These are phyloP conservation scores for Drymodes brunneopygia DNA, from an alignment of 2,113 vertebrate species.

Conservation along the genomic window DNA sequence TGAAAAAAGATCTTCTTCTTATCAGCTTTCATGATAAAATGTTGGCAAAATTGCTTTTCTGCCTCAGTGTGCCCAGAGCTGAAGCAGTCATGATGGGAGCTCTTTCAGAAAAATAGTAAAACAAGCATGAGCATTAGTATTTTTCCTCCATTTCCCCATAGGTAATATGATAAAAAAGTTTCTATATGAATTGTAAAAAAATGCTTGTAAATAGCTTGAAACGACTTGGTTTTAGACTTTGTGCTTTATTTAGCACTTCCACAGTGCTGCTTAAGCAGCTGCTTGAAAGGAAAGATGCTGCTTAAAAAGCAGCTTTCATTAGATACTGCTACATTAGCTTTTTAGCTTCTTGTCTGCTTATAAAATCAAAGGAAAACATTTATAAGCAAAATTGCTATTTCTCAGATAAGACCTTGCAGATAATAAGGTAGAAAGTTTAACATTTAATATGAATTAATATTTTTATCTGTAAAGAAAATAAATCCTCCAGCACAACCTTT, in stretches of 20 bases:
- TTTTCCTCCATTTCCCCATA: not conserved
- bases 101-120: not conserved
- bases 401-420: not conserved
- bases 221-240: not conserved
- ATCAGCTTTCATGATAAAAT: not conserved
- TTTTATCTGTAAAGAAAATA: not conserved
- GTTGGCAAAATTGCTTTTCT: not conserved
- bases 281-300: not conserved
- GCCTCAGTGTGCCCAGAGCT: not conserved
- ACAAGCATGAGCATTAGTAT: not conserved
- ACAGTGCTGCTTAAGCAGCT: not conserved
- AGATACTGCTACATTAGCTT: not conserved
- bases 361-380: not conserved
- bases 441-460: not conserved
- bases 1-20: not conserved
- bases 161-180: not conserved
- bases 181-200: not conserved
- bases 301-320: not conserved
- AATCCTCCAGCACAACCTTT: not conserved
- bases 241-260: not conserved
- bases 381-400: not conserved
- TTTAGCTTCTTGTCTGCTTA: not conserved
- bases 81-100: not conserved
- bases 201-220: not conserved
- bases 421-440: not conserved